These are phyloP conservation scores for Drosophila nigromelanica DNA, from an alignment of 1,140 invertebrate species.

Conservation along the genomic window DNA sequence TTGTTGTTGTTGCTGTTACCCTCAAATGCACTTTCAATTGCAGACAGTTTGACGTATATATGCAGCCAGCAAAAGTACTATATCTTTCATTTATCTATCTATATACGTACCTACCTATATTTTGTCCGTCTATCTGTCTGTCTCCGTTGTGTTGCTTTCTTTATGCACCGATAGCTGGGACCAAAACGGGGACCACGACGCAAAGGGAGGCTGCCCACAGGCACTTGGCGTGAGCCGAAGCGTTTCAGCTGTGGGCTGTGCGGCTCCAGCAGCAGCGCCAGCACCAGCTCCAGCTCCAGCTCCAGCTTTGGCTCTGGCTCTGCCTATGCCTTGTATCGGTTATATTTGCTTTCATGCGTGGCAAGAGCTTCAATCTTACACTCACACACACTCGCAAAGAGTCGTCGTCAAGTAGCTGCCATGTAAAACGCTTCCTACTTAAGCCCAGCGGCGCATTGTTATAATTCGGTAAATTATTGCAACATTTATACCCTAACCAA, in stretches of 20 bases:
- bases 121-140: conserved; percentile 13
- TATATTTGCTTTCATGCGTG: conserved; percentile 62
- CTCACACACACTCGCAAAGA: conserved; percentile 10
- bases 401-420: conserved; percentile 71
- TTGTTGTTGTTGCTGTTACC: conserved; percentile 55
- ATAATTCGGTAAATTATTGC: conserved; percentile 69
- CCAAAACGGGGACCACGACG: conserved; percentile 31
- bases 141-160: conserved; percentile 57
- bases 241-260: conserved; percentile 61
- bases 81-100: conserved; percentile 81
- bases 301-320: conserved; percentile 9
- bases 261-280: conserved; percentile 27
- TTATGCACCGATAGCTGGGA: conserved; percentile 44
- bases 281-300: conserved; percentile 12
- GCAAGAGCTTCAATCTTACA: conserved; percentile 45
- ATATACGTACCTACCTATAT: conserved; percentile 68
- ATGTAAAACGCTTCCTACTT: conserved; percentile 78
- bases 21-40: conserved; percentile 82
- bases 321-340: conserved; percentile 26
- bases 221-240: conserved; percentile 70
- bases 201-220: conserved; percentile 63
- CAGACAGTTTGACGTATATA: conserved; percentile 80
- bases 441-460: conserved; percentile 59
- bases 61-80: conserved; percentile 66
- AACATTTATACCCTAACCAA: conserved; percentile 37